Percentiles rank a stretch among this genome's conserved stretches.
Conservation (phyloP, 1,140 invertebrate genomes). For the Phocides pigmalion region DNA sequence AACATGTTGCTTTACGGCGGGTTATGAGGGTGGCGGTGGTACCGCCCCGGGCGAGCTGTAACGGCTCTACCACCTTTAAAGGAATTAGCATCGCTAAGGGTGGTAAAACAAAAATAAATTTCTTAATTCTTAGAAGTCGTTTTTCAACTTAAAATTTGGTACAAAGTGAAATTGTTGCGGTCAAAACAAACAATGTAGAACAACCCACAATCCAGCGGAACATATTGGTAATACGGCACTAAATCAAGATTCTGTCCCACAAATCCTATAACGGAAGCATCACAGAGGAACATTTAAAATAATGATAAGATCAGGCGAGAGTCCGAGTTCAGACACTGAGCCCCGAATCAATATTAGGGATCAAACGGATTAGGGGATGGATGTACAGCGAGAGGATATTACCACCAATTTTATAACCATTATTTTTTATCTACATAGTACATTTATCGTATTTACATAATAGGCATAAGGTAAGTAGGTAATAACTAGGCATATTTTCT, state of each 20-base stretch:
- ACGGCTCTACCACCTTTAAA: too few species aligned
- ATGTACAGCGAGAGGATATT: conserved; percentile 49
- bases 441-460: not conserved
- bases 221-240: conserved; percentile 32
- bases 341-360: conserved; percentile 78
- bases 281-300: conserved; percentile 65
- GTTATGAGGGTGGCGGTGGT: too few species aligned
- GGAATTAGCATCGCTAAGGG: too few species aligned
- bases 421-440: too few species aligned
- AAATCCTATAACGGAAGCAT: conserved; percentile 49
- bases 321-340: conserved; percentile 53
- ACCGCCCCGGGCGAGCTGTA: too few species aligned
- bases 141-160: too few species aligned
- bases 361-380: conserved; percentile 52
- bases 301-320: conserved; percentile 69
- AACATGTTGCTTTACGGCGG: too few species aligned
- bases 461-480: not conserved
- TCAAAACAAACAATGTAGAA: not conserved
- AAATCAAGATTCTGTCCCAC: conserved; percentile 32
- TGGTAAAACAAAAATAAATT: too few species aligned
- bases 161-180: too few species aligned
- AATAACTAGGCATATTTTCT: too few species aligned
- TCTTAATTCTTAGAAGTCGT: too few species aligned
- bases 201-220: conserved; percentile 13
- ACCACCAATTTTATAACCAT: conserved; percentile 10